Percentiles rank a stretch among this genome's conserved stretches.
These are phyloP conservation scores for Philypnodon macrostomus DNA, from an alignment of 2,797 vertebrate genomes.

Conservation along the genomic window DNA sequence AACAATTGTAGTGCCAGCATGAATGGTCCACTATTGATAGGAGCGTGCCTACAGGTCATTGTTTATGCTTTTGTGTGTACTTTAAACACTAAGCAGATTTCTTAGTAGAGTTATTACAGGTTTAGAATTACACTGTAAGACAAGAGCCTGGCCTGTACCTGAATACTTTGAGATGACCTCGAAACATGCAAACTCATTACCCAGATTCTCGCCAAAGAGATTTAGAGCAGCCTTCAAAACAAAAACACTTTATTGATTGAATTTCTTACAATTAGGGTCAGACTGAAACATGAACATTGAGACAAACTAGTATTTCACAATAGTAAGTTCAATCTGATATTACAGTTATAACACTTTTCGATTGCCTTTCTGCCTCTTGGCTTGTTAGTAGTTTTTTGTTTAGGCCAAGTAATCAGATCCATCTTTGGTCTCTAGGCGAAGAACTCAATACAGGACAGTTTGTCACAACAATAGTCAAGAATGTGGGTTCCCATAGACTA, in stretches of 20 bases:
- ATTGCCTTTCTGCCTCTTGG: not conserved
- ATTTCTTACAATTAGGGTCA: constrained; percentile 32
- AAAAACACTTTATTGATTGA: constrained; percentile 45
- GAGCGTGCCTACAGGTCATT: constrained; percentile 14
- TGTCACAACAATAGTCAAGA: constrained; percentile 34
- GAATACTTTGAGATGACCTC: constrained; percentile 17
- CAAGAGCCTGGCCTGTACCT: constrained; percentile 22
- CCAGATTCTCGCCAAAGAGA: constrained; percentile 27
- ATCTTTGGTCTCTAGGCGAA: constrained; percentile 43
- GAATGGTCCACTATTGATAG: constrained; percentile 13
- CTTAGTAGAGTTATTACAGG: constrained; percentile 53
- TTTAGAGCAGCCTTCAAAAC: constrained; percentile 40
- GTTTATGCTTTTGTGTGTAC: constrained; percentile 10
- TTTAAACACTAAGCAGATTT: constrained; percentile 43
- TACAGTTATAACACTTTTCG: not conserved
- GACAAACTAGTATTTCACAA: constrained; percentile 8
- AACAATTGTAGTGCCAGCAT: constrained; percentile 2
- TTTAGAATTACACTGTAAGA: constrained; percentile 48
- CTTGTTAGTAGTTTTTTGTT: constrained; percentile 15
- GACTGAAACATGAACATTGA: constrained; percentile 21
- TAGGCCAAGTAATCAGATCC: constrained; percentile 54
- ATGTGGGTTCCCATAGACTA: constrained; percentile 41
- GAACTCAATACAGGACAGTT: constrained; percentile 40
- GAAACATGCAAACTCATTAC: constrained; percentile 36
- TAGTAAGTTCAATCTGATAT: not conserved